These are phyloP conservation scores for Betta splendens DNA, from an alignment of 2,797 vertebrate species.

Conservation along the genomic window DNA sequence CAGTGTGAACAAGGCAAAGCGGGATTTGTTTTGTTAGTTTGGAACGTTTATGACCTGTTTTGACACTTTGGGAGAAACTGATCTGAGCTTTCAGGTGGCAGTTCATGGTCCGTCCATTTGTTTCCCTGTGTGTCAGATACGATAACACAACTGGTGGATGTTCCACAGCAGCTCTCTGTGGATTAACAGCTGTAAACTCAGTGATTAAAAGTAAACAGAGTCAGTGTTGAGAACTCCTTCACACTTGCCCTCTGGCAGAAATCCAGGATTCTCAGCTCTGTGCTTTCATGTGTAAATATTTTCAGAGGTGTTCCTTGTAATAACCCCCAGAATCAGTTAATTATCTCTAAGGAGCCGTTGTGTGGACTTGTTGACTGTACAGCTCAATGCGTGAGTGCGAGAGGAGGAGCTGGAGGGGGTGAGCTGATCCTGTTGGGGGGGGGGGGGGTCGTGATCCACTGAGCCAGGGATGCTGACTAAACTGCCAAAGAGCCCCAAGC, in stretches of 20 bases:
- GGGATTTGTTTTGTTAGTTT: too few relatives aligned
- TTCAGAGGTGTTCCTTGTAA: slow-evolving; percentile 27
- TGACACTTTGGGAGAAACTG: slow-evolving; percentile 5
- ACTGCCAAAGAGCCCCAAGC: slow-evolving; percentile 10
- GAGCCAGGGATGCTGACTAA: slow-evolving; percentile 23
- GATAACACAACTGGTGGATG: slow-evolving; percentile 11
- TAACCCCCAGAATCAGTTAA: slow-evolving; percentile 35
- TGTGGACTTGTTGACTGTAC: slow-evolving; percentile 32
- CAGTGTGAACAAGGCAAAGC: not conserved
- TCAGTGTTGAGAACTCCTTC: slow-evolving; percentile 17
- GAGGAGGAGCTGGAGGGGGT: slow-evolving; percentile 6
- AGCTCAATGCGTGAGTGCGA: slow-evolving; percentile 18
- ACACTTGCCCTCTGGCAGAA: slow-evolving; percentile 43
- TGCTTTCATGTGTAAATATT: slow-evolving; percentile 44
- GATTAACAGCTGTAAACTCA: slow-evolving; percentile 25
- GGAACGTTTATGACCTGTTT: too few relatives aligned
- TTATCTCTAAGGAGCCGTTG: slow-evolving; percentile 36
- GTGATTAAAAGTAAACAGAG: slow-evolving; percentile 38
- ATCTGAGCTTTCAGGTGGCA: not conserved
- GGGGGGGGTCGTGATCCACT: slow-evolving; percentile 16
- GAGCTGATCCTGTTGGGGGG: slow-evolving; percentile 12
- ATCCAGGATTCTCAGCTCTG: slow-evolving; percentile 31
- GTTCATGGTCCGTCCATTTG: slow-evolving; percentile 30
- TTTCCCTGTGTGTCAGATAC: slow-evolving; percentile 23
- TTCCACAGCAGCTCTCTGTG: slow-evolving; percentile 10